Percentiles rank a stretch among this genome's conserved stretches.
These are phyloP conservation scores for Notodromas monacha DNA, from an alignment of 2,888 invertebrate species.

Conservation along the genomic window DNA sequence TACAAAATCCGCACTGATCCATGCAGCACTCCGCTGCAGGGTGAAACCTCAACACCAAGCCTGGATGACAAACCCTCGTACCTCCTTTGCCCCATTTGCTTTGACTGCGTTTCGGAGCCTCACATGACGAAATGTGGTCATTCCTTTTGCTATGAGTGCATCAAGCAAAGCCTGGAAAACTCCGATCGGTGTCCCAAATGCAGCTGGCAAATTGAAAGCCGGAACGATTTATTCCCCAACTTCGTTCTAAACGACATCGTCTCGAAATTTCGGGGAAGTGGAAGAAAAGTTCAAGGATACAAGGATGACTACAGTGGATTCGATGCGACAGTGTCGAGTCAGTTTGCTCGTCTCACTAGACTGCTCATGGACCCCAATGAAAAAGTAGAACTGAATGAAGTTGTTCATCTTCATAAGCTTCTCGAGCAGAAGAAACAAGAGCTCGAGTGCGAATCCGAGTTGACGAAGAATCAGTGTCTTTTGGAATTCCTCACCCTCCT, in stretches of 20 bases:
- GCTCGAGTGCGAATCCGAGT: constrained; percentile 42
- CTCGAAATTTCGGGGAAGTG: constrained; percentile 22
- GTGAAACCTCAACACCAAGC: too few species aligned
- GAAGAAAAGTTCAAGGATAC: constrained; percentile 11
- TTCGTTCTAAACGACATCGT: constrained; percentile 48
- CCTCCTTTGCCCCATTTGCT: constrained; percentile 43
- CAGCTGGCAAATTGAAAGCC: constrained; percentile 29
- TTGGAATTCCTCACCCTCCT: constrained; percentile 50
- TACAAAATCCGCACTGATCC: too few species aligned
- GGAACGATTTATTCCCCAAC: constrained; percentile 47
- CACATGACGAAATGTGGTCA: constrained; percentile 72
- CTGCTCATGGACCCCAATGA: constrained; percentile 10
- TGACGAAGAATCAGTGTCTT: constrained; percentile 42
- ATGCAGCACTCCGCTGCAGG: constrained; percentile 2
- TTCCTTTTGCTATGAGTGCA: constrained; percentile 58
- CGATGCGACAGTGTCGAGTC: too few species aligned
- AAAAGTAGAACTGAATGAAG: constrained; percentile 32
- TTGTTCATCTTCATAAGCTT: constrained; percentile 45
- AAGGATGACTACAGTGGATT: constrained; percentile 12
- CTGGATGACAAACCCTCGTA: constrained; percentile 9
- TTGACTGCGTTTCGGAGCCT: constrained; percentile 56
- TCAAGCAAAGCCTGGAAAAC: constrained; percentile 28
- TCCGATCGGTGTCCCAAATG: constrained; percentile 49
- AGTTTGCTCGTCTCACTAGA: constrained; percentile 10
- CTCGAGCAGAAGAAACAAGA: constrained; percentile 41